Base-by-base conservation (phyloP, 2,113 vertebrate genomes). In the Dascyllus trimaculatus region DNA sequence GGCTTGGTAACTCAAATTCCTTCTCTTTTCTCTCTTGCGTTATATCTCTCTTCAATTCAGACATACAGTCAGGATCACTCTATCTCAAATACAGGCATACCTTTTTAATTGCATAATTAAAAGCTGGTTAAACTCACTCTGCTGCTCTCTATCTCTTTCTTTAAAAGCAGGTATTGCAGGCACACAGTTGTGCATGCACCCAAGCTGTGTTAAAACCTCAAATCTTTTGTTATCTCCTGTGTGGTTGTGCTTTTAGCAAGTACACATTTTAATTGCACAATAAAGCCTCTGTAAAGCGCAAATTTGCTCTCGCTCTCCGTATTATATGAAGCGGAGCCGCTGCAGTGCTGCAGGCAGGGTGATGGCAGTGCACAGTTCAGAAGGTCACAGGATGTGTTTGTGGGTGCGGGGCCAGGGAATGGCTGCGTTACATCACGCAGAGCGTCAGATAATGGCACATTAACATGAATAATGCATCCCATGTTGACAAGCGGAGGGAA, bases 401-500 rank as follows among this genome's bases (percentile, higher is more conserved):
- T 58, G 75, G 71, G 77, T 85, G 78, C 35, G 14, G 75, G 71
- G 74, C 70, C 6, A 11, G 75, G 65, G 80, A 90, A 91, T 87
- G 75, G 88, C 74, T 59, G 73, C 79, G 87, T 90, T 91, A 88
- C 90, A 93, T 94, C 91, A 93, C 65, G 73, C 89, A 66, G 75
- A 80, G 75, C 67, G 80, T 92, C 88, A 90, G 82, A 92, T 92
- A 91, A 92, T 88, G 90, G 84, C 80, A 78, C 87, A 89, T 93
- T 90, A 89, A 82, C 88, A 90, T 93, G 90, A 95, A 93, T 94
- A 93, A 93, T 93, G 90, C 80, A 93, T 83, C 74, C 46, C 64
- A 52, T 92, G 87, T 92, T 92, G 92, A 91, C 91, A 89, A 84
- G 88, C 19, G 38, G 67, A 83, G 88, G 71, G 86, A 85, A 90